phyloP scores from a whole-genome alignment of 2,113 vertebrate species.

The Perca schrenkii region DNA sequence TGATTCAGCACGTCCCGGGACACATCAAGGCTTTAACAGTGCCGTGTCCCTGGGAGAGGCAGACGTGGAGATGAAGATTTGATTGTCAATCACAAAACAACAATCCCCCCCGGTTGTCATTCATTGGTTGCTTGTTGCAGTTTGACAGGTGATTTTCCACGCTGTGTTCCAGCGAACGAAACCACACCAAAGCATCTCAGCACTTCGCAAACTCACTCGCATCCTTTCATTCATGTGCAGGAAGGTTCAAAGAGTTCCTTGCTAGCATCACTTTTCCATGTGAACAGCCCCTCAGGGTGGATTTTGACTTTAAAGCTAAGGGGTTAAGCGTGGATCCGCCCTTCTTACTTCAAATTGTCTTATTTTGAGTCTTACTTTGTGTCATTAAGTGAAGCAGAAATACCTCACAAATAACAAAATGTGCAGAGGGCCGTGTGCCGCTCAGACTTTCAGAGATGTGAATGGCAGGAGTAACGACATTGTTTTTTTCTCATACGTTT shows the following conservation, averaged over 20 bases:
- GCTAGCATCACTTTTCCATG: not conserved
- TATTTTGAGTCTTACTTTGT: not conserved
- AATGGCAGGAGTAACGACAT: not conserved
- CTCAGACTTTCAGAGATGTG: slow-evolving; percentile 16
- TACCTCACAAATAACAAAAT: not conserved
- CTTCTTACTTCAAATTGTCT: not conserved
- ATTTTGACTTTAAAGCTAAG: slow-evolving; percentile 17
- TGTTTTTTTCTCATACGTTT: slow-evolving; percentile 3
- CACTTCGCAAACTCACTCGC: not conserved
- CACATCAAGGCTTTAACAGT: not conserved
- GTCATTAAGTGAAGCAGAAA: not conserved
- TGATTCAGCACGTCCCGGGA: slow-evolving; percentile 2
- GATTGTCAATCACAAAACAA: slow-evolving; percentile 51
- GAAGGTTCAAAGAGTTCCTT: slow-evolving; percentile 14
- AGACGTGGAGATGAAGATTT: slow-evolving; percentile 1
- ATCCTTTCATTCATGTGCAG: slow-evolving; percentile 22
- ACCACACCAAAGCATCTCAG: not conserved
- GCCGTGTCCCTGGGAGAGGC: not conserved
- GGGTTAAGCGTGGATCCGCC: not conserved
- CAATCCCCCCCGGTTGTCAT: not conserved
- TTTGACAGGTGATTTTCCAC: slow-evolving; percentile 40
- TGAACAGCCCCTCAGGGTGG: slow-evolving; percentile 34
- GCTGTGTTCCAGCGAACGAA: not conserved
- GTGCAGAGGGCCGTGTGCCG: not conserved
- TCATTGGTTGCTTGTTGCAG: slow-evolving; percentile 26